Conservation (phyloP, 2,113 vertebrate species). For the Anhinga anhinga region DNA sequence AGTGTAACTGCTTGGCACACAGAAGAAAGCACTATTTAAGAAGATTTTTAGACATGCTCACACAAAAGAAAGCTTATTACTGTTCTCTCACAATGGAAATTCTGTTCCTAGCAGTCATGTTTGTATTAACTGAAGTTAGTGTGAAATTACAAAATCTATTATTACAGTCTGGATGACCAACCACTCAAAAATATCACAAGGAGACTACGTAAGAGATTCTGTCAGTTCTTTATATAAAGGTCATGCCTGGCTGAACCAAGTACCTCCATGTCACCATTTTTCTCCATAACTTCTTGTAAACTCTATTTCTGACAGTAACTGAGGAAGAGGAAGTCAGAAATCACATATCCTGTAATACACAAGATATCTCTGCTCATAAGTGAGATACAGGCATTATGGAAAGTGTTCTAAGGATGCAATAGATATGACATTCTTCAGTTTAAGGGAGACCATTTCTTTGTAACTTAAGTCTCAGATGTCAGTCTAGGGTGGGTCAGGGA, state of each 20-base stretch:
- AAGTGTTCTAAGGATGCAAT: not conserved
- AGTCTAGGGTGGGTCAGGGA: rapidly evolving
- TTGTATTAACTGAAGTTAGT: not conserved
- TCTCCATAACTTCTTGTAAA: not conserved
- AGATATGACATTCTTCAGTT: not conserved
- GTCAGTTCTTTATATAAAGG: not conserved
- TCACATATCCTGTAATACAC: not conserved
- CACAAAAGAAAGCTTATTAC: not conserved
- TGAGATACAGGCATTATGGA: not conserved
- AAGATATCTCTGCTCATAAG: not conserved
- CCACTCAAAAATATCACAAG: not conserved
- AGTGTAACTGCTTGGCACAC: not conserved
- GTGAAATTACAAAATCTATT: not conserved
- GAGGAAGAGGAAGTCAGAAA: not conserved
- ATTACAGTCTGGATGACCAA: not conserved
- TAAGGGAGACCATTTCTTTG: not conserved
- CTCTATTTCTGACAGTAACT: not conserved
- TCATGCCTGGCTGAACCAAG: not conserved
- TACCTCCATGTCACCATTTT: not conserved
- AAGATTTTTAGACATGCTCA: not conserved
- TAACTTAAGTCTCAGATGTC: not conserved
- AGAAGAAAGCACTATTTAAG: not conserved
- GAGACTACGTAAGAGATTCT: not conserved
- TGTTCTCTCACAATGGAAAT: not conserved
- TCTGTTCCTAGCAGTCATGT: not conserved